Conservation (phyloP, 2,113 vertebrate species). For the Setophaga petechia region DNA sequence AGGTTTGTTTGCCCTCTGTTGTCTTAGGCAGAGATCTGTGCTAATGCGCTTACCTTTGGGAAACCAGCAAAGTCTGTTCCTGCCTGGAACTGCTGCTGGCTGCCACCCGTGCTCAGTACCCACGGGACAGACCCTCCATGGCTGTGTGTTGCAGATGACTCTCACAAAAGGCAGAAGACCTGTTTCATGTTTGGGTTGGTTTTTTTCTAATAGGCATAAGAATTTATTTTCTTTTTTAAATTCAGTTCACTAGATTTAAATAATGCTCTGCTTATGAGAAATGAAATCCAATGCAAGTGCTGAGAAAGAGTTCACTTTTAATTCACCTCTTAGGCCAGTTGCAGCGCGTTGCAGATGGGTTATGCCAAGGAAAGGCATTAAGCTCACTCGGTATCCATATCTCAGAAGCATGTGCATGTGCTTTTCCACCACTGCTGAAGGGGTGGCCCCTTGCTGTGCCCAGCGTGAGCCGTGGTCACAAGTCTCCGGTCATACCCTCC, state of each 20-base stretch:
- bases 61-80: not conserved
- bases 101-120: rapidly evolving
- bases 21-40: not conserved
- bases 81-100: not conserved
- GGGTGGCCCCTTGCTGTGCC: not conserved
- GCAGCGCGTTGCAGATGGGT: not conserved
- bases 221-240: not conserved
- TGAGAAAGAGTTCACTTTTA: not conserved
- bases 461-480: not conserved
- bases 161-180: not conserved
- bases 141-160: not conserved
- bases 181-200: not conserved
- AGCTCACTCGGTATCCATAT: rapidly evolving
- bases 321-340: not conserved
- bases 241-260: not conserved
- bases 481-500: not conserved
- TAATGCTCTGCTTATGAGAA: not conserved
- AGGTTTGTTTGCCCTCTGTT: not conserved
- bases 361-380: not conserved
- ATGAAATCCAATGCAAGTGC: not conserved
- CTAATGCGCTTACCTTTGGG: not conserved
- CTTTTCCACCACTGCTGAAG: not conserved
- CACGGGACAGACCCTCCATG: not conserved
- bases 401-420: not conserved
- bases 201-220: not conserved